Evolutionary conservation across 2,113 vertebrate genomes (phyloP), one percentile per base, ranked within the genome.

Genomic region (Xiphophorus hellerii): DNA sequence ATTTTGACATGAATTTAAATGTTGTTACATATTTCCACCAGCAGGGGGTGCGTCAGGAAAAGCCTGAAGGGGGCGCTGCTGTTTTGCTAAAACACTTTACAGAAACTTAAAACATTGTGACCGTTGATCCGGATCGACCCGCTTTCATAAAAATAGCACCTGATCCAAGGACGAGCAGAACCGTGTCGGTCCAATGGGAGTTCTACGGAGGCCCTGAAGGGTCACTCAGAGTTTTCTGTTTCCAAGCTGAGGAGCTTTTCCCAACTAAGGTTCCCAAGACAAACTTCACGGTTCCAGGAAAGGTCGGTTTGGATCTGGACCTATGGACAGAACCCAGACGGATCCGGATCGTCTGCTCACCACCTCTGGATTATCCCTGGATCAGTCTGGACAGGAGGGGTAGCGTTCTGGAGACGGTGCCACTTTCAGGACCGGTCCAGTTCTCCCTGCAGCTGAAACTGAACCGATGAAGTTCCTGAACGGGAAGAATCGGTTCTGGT

Each of bases 71-170:
- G 22, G 25, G 22, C 51, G 51, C 44, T 48, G 44, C 35, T 37
- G 35, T 37, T 37, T 37, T 37, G 10, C 35, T 37, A 37, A 37
- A 37, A 12, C 35, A 12, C 35, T 37, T 37, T 11, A 37, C 35
- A 37, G 35, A 12, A 37, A 37, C 10, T 37, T 37, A 2, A 37
- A 37, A 37, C 10, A 11, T 33, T 33, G 31, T 37, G 10, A 37
- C 35, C 10, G 2, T 15, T 42, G 14, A 39, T 39, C 37, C 39
- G 39, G 25, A 58, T n/a, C 37, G 54, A 76, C 74, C n/a, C 17
- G 30, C 27, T 66, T 25, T 60, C 4, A 39, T 27, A 27, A 22
- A n/a, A 28, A 4, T 71, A 74, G 77, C 81, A 73, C 68, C 65
- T 81, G 48, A 28, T 25, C 39, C 22, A 39, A 64, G 15, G 70